Percentiles rank a stretch among this genome's conserved stretches.
These are phyloP conservation scores for Diabrotica balteata DNA, from an alignment of 2,888 invertebrate species.

Conservation along the genomic window DNA sequence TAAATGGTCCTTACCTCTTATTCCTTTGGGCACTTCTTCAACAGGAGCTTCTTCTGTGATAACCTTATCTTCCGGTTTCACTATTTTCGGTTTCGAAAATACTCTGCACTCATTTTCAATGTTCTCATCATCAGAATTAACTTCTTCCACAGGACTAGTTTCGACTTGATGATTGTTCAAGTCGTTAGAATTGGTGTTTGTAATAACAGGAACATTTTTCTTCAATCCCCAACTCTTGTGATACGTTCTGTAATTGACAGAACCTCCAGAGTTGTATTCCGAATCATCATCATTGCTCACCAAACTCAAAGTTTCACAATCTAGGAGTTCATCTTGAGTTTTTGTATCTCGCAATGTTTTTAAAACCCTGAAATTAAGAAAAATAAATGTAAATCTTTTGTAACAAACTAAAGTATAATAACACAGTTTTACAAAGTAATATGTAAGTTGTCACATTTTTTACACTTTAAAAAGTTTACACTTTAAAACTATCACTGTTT, in stretches of 20 bases:
- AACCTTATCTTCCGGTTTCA: conserved; percentile 62
- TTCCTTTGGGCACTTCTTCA: conserved; percentile 50
- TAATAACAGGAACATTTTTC: conserved; percentile 60
- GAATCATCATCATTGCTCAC: conserved; percentile 78
- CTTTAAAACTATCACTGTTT: too few species aligned
- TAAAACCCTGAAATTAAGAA: conserved; percentile 57
- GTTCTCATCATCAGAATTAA: conserved; percentile 58
- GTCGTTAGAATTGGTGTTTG: neutral
- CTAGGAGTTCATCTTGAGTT: conserved; percentile 61
- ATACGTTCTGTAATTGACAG: conserved; percentile 68
- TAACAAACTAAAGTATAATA: too few species aligned
- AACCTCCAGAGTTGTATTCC: conserved; percentile 67
- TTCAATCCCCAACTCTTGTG: conserved; percentile 64
- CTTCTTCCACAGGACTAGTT: conserved; percentile 4
- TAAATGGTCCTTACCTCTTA: conserved; percentile 18
- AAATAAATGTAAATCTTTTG: too few species aligned
- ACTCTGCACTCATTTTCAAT: conserved; percentile 62
- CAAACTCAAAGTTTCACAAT: conserved; percentile 71
- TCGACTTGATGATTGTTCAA: conserved; percentile 12
- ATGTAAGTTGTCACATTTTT: too few species aligned
- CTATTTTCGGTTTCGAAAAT: conserved; percentile 66
- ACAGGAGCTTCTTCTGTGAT: conserved; percentile 47
- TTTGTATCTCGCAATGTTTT: conserved; percentile 63
- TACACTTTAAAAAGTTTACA: too few species aligned
- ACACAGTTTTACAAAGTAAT: too few species aligned